Evolutionary conservation across 2,113 vertebrate species (phyloP), one percentile per base, ranked within the genome.

Genomic region (Caretta caretta): DNA sequence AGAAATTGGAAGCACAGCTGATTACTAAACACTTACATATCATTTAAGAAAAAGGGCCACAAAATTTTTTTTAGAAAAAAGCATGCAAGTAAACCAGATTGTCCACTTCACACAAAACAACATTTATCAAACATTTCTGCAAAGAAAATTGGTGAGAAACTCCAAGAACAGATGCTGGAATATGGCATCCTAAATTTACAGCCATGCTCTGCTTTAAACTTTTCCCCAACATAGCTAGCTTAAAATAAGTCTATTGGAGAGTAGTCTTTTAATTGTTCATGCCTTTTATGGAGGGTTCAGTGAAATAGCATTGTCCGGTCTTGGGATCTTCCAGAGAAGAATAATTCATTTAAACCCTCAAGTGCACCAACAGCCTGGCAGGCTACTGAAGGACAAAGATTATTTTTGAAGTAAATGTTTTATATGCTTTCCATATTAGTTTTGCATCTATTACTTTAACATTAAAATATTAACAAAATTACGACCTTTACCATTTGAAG

Each of bases 21-120:
- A 78, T 17, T 54, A 84, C n/a, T 87, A 90, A 86, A 91, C 10
- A 84, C 20, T 17, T 35, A 84, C 78, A 92, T 59, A 90, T 84
- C 35, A 86, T 93, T 76, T 96, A 93, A 94, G 87, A 83, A n/a
- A 88, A 95, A 89, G 83, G 29, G 57, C 53, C n/a, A 27, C 19
- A 69, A 90, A 57, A 49, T 46, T 56, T 56, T 56, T 57, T 57
- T 80, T 48, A 49, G 31, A 90, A 76, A 92, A 90, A 79, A 91
- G 86, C 31, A 80, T 51, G 48, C 4, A 83, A n/a, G 10, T 25
- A 88, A 90, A 92, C 3, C 22, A 56, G 11, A 86, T 27, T 54
- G 51, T 51, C 91, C 87, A 90, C 53, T 84, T 53, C 92, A 46
- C 81, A 84, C 54, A 69, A 38, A 85, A 75, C 6, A 19, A 92